Evolutionary conservation across 2,888 invertebrate species (phyloP), one percentile per base, ranked within the genome.

Genomic region (Plebejus anna): DNA sequence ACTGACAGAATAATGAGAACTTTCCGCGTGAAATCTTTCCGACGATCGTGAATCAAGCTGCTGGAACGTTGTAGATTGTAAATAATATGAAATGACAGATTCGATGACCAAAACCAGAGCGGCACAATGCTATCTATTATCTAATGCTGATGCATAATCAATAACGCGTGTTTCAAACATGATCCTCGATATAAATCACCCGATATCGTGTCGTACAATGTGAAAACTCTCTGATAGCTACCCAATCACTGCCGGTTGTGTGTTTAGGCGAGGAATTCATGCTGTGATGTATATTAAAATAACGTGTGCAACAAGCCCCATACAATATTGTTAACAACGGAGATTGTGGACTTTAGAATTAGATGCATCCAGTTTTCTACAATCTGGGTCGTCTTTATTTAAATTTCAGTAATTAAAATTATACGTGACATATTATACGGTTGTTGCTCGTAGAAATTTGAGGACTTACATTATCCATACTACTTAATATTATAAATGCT

Each of bases 231-330:
- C 61, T 13, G 32, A 36, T 66, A 59, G 59, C 32, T 13, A 71
- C 71, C 22, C 42, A 71, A 42, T 71, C 71, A 71, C n/a, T 7
- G 22, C 38, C 70, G 38, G 38, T 22, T 71, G 71, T 71, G 38
- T 38, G 42, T 71, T 71, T 71, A 71, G 71, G n/a, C n/a, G 22
- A 38, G 38, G n/a, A 71, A 71, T 71, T 42, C 22, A 42, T 28
- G 42, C 70, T 22, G n/a, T 70, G 22, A 71, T 71, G 38, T 71
- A 71, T 66, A 32, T 66, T 66, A 66, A 76, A 79, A 79, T 79
- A 79, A 79, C 77, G 76, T 36, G 13, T 32, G 66, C 66, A 13
- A 32, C 32, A 5, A 32, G 66, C 16, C 66, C 4, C 36, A 36
- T 36, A 61, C 61, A 22, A 59, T 16, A 9, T 61, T 61, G 61